These are phyloP conservation scores for Bombyx mori DNA, from an alignment of 1,140 invertebrate genomes.

Conservation along the genomic window DNA sequence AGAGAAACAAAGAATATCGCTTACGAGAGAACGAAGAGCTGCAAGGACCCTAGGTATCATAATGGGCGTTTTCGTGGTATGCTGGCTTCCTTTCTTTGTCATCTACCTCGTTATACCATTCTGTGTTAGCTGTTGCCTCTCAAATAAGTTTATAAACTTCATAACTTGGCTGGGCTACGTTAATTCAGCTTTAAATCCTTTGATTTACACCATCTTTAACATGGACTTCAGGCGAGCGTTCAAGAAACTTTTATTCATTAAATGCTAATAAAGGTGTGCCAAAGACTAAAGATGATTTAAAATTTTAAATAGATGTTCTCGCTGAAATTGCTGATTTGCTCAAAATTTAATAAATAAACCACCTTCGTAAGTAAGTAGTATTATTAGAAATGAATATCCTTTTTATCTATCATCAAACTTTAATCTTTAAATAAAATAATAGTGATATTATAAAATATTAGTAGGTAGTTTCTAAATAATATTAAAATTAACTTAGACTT, in stretches of 20 bases:
- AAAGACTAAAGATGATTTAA: constrained; percentile 25
- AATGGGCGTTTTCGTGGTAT: constrained; percentile 95
- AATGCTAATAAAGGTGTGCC: constrained; percentile 51
- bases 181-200: constrained; percentile 96
- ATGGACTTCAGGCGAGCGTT: constrained; percentile 96
- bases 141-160: constrained; percentile 86
- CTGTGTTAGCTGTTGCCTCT: constrained; percentile 84
- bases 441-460: no score
- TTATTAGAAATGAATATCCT: no score
- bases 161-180: constrained; percentile 98
- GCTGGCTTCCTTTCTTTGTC: constrained; percentile 97
- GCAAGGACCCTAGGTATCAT: constrained; percentile 94
- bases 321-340: constrained; percentile 49
- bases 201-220: constrained; percentile 98
- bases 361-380: not conserved
- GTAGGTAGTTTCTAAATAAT: no score
- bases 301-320: constrained; percentile 15
- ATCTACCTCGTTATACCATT: constrained; percentile 95
- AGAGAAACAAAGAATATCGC: constrained; percentile 92
- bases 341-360: constrained; percentile 32
- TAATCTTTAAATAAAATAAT: no score
- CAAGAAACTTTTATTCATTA: constrained; percentile 85
- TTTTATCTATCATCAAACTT: no score
- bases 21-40: constrained; percentile 92
- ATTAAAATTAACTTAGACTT: no score